Conservation (phyloP, 2,113 vertebrate species). For the Anarhynchus alexandrinus region DNA sequence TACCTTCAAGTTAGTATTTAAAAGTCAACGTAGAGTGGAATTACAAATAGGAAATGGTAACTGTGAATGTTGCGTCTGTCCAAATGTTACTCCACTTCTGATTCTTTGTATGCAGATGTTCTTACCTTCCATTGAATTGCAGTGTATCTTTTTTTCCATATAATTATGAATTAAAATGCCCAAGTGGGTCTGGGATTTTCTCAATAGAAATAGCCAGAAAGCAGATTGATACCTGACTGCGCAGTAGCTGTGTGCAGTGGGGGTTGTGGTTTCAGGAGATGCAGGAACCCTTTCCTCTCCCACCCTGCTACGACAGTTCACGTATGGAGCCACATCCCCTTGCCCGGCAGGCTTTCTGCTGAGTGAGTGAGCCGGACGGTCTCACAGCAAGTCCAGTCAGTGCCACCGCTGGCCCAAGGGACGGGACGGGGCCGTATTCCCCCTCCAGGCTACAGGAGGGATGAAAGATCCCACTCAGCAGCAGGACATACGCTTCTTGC, state of each 20-base stretch:
- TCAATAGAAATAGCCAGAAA: background rate
- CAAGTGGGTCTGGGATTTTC: background rate
- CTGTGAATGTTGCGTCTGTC: background rate
- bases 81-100: background rate
- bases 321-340: background rate
- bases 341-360: background rate
- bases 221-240: rapidly evolving
- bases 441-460: background rate
- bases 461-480: rapidly evolving
- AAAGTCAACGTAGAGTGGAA: background rate
- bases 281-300: background rate
- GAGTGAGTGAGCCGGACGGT: background rate
- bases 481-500: background rate
- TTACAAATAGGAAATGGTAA: background rate
- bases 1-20: background rate
- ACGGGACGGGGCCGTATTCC: background rate
- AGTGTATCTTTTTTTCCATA: background rate
- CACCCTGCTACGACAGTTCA: rapidly evolving
- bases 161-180: background rate
- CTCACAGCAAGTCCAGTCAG: rapidly evolving
- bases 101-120: background rate
- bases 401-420: background rate
- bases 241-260: rapidly evolving
- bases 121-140: no score
- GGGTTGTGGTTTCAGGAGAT: background rate